These are phyloP conservation scores for Ophiothrix spiculata DNA, from an alignment of 35 echinoderm and acorn worm species.

Conservation along the genomic window DNA sequence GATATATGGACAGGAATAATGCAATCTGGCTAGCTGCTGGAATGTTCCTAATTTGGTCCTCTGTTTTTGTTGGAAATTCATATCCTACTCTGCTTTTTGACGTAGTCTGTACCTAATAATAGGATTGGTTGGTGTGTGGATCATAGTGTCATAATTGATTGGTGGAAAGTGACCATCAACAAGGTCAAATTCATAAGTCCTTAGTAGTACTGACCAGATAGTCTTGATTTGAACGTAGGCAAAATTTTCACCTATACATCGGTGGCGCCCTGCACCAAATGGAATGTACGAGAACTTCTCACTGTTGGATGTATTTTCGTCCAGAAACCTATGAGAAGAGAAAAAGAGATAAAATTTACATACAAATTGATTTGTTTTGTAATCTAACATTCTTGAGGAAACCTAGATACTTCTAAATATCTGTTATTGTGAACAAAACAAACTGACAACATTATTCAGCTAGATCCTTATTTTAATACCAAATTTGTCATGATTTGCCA, in stretches of 20 bases:
- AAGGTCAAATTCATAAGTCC: constrained; percentile 61
- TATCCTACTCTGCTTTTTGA: neutral
- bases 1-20: too few species aligned
- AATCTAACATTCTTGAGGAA: neutral
- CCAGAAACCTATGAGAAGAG: constrained; percentile 42
- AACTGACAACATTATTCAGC: neutral
- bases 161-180: constrained; percentile 64
- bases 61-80: neutral
- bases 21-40: too few species aligned
- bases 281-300: constrained; percentile 84
- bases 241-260: constrained; percentile 77
- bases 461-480: too few species aligned
- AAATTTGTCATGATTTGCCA: too few species aligned
- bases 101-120: constrained; percentile 44
- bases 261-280: constrained; percentile 69
- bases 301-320: constrained; percentile 52
- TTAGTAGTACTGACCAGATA: constrained; percentile 62
- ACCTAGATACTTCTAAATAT: neutral
- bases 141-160: constrained; percentile 64
- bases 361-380: neutral
- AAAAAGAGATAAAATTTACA: neutral
- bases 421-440: neutral
- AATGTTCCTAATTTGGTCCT: too few species aligned
- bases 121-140: constrained; percentile 62
- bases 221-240: constrained; percentile 84